Base-by-base conservation (phyloP, 2,888 invertebrate species). In the Caenorhabditis zanzibari region DNA sequence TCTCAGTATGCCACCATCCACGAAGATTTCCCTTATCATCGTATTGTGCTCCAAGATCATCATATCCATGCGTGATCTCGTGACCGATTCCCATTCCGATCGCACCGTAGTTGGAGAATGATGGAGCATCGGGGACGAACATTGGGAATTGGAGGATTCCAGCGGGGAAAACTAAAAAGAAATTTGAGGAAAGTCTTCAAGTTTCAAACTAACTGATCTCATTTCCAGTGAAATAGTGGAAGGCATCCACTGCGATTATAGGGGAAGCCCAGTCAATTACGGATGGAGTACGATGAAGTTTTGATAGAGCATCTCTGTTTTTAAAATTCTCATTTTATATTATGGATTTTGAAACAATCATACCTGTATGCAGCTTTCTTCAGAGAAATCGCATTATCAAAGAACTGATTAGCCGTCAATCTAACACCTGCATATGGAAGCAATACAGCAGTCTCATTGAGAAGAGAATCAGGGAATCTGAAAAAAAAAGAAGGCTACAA, bases 41-140 rank as follows among this genome's bases (percentile, higher is more conserved):
- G 80, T 89, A 91, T 73, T 90, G 89, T 16, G 90, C 84, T 16
- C 91, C 90, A 26, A 90, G 59, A 84, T 91, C 90, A 77, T 91
- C 91, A 59, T 88, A 91, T 16, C 90, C 90, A 73, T 91, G 91
- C 12, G 90, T 91, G 24, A 91, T 87, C 63, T 91, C 91, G 64
- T 91, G 90, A 0, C 86, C 90, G 41, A 91, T 90, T 22, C 88
- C 90, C 87, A 89, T 89, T 52, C 91, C 91, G 26, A 91, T 88
- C 1, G 89, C 84, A 9, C 89, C 90, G 69, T 90, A 91, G 59
- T 90, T 89, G 59, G 90, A 86, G 64, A 85, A 90, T 0, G 83
- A 41, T 0, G 91, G 91, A 3, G 89, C 90, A 26, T 85, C 82
- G 1, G 85, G 77, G 1, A 87, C 89, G 66, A 90, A 90, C 86